Evolutionary conservation across 2,113 vertebrate genomes (phyloP).

Genomic region (Chunga burmeisteri): DNA sequence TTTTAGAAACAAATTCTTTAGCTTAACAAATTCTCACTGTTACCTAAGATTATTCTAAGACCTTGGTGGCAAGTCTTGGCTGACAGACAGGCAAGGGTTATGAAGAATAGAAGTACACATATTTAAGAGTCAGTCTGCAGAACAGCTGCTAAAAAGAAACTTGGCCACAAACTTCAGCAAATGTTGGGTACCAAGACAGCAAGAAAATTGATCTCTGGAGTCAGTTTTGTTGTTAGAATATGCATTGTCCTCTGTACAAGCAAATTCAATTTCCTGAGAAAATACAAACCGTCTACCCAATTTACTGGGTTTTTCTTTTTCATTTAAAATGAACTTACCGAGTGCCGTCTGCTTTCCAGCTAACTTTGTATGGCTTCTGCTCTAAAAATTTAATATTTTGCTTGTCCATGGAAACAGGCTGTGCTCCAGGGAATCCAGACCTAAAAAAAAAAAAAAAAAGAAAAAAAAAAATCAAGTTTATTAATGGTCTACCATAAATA

Average conservation of each 20-base stretch:
- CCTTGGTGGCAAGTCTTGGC: neutral
- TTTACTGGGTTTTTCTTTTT: neutral
- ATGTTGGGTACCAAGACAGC: neutral
- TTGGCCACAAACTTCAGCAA: neutral
- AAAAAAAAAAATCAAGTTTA: neutral
- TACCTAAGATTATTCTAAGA: neutral
- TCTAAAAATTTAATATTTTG: conserved; percentile 92
- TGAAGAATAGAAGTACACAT: neutral
- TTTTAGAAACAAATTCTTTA: neutral
- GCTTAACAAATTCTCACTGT: neutral
- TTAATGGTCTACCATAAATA: conserved; percentile 10
- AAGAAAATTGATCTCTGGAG: neutral
- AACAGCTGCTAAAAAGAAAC: neutral
- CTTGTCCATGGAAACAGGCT: conserved; percentile 97
- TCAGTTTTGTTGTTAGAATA: neutral
- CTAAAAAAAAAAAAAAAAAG: conserved; percentile 62
- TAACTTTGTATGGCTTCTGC: conserved; percentile 97
- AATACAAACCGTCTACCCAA: neutral
- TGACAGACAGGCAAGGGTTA: neutral
- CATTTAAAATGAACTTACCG: conserved; percentile 81
- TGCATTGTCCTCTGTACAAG: neutral
- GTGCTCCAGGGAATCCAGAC: conserved; percentile 95
- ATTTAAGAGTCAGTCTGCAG: neutral
- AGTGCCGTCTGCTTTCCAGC: conserved; percentile 99
- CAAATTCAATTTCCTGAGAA: conserved; percentile 15